Base-by-base conservation (phyloP, 2,888 invertebrate genomes). In the Drosophila meridiana region DNA sequence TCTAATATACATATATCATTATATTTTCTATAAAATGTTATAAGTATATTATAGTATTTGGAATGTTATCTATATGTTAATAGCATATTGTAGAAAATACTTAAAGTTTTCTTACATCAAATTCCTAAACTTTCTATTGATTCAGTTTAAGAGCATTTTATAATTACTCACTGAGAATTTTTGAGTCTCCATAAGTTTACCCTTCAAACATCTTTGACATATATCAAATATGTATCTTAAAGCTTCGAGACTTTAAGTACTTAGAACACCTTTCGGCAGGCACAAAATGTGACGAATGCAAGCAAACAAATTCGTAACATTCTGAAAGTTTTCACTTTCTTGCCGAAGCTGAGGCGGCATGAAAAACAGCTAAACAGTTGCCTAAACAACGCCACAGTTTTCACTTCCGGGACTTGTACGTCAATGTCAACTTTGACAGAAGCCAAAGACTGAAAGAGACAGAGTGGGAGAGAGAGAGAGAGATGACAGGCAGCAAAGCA, bases 401-500 rank as follows among this genome's bases (percentile, higher is more conserved):
- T 75, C 67, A 73, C 83, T 85, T 80, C 83, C 83, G 83, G 69
- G 69, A 76, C 80, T 78, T 85, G 78, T 88, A 74, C 84, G 86
- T 86, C 89, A 89, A 87, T 85, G 89, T 86, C 86, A 87, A 83
- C 81, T 89, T 79, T 89, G 86, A 89, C 86, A 87, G 79, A 69
- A 79, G 79, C 82, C 81, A 75, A 61, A n/a, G 62, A 36, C 40
- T 20, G 8, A 56, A 13, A 57, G 34, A 7, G 42, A 32, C 20
- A 13, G 40, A 26, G 11, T 11, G 38, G 11, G 57, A 32, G 45
- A 34, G 43, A n/a, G 58, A 13, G 42, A 52, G 66, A 32, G 42
- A 60, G 60, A 32, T 48, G 59, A 38, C 38, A 60, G 50, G 20
- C 40, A 63, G 62, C 58, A 69, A 66, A 89, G 89, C 85, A 85